phyloP scores from a whole-genome alignment of 2,113 vertebrate species.

The Aegotheles bennettii region DNA sequence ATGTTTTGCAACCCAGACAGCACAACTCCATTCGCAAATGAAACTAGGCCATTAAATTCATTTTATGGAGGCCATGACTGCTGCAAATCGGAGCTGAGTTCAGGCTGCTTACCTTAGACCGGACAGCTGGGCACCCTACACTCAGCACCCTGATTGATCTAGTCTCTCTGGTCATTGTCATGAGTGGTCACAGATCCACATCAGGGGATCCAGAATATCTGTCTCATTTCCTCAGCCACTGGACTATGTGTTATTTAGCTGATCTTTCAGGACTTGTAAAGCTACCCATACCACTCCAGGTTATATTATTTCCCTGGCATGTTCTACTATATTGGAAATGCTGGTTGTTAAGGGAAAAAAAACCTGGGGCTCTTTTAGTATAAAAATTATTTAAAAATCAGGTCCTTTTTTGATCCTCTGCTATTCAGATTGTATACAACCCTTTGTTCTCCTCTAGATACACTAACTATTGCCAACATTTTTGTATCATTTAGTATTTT shows the following conservation, averaged over 20 bases:
- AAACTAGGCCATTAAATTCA: neutral
- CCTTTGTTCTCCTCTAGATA: neutral
- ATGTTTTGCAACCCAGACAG: neutral
- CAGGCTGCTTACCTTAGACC: neutral
- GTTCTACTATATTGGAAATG: neutral
- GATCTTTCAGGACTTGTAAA: neutral
- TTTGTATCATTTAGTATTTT: neutral
- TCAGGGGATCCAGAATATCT: fast-evolving
- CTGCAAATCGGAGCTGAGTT: fast-evolving
- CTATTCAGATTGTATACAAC: neutral
- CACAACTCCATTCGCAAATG: neutral
- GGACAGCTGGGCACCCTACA: neutral
- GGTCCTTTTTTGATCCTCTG: neutral
- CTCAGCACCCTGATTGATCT: fast-evolving
- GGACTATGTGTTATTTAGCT: neutral
- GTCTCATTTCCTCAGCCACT: neutral
- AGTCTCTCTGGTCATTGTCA: neutral
- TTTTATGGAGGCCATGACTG: neutral
- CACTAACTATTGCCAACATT: neutral
- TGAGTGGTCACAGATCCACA: fast-evolving
- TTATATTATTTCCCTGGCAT: neutral
- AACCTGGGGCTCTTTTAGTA: neutral
- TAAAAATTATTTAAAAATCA: neutral
- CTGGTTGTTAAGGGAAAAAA: neutral
- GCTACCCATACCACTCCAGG: neutral